Percentiles rank a stretch among this genome's conserved stretches.
Evolutionary conservation across 2,797 vertebrate species (phyloP).

Genomic region (Falco concolor): DNA sequence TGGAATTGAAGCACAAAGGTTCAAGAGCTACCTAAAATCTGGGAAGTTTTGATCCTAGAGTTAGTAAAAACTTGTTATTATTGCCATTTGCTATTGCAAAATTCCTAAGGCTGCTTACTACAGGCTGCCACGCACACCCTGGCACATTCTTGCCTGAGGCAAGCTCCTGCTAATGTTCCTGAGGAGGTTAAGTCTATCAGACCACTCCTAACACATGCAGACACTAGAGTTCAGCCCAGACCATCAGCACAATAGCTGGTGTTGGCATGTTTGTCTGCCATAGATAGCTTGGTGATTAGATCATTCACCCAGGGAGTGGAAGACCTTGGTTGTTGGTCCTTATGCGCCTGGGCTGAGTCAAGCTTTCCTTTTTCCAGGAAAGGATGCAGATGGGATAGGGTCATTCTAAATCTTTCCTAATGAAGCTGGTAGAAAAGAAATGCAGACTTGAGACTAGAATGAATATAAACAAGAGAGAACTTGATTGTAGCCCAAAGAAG

Average conservation of each 20-base stretch:
- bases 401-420: slow-evolving; percentile 21
- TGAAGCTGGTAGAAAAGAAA: slow-evolving; percentile 4
- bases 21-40: background rate
- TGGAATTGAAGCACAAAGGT: background rate
- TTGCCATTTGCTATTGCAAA: background rate
- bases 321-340: slow-evolving; percentile 46
- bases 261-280: slow-evolving; percentile 29
- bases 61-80: background rate
- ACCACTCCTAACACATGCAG: background rate
- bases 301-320: slow-evolving; percentile 45
- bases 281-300: background rate
- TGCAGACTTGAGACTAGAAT: background rate
- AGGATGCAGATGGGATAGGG: slow-evolving; percentile 33
- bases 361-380: slow-evolving; percentile 2
- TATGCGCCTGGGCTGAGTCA: slow-evolving; percentile 7
- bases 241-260: slow-evolving; percentile 8
- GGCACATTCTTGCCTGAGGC: background rate
- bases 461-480: background rate
- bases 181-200: background rate
- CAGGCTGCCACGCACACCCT: background rate
- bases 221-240: background rate
- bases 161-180: background rate
- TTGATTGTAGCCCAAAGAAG: background rate
- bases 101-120: background rate
- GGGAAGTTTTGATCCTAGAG: background rate